phyloP scores from a whole-genome alignment of 2,888 invertebrate species.

The Griposia aprilina region DNA sequence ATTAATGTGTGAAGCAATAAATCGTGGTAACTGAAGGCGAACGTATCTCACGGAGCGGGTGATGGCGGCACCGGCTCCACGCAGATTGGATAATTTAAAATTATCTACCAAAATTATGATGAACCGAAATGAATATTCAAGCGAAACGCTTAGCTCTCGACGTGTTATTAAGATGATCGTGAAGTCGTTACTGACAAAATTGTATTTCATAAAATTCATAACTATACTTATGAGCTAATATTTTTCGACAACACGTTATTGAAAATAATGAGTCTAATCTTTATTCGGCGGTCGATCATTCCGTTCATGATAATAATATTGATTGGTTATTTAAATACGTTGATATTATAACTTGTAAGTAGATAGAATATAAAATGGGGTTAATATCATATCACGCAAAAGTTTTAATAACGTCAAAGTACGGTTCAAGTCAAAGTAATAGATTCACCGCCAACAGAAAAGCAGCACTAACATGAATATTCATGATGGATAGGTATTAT shows the following conservation, averaged over 20 bases:
- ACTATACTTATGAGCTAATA: conserved; percentile 90
- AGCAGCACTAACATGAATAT: conserved; percentile 37
- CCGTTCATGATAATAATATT: conserved; percentile 68
- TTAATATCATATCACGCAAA: conserved; percentile 14
- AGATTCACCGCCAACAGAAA: conserved; percentile 6
- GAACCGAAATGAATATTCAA: conserved; percentile 89
- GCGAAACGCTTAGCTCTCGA: conserved; percentile 86
- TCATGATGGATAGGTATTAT: background rate
- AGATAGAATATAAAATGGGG: conserved; percentile 28
- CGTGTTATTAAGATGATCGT: conserved; percentile 89
- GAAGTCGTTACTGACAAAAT: conserved; percentile 88
- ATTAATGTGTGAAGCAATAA: conserved; percentile 84
- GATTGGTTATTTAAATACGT: conserved; percentile 68
- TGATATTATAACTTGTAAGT: conserved; percentile 39
- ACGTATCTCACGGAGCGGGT: conserved; percentile 70
- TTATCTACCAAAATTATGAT: conserved; percentile 89
- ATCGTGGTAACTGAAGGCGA: conserved; percentile 76
- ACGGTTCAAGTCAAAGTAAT: conserved; percentile 9
- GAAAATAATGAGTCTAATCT: conserved; percentile 82
- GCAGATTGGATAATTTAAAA: conserved; percentile 88
- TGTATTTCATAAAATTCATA: conserved; percentile 90
- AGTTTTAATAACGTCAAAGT: conserved; percentile 15
- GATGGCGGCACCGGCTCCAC: conserved; percentile 71
- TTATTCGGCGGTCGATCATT: conserved; percentile 59
- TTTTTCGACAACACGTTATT: conserved; percentile 87